A percentile compares a stretch with the other conserved stretches of the same genome.
Evolutionary conservation across 2,888 invertebrate species (phyloP).

Genomic region (Spialia ferax): DNA sequence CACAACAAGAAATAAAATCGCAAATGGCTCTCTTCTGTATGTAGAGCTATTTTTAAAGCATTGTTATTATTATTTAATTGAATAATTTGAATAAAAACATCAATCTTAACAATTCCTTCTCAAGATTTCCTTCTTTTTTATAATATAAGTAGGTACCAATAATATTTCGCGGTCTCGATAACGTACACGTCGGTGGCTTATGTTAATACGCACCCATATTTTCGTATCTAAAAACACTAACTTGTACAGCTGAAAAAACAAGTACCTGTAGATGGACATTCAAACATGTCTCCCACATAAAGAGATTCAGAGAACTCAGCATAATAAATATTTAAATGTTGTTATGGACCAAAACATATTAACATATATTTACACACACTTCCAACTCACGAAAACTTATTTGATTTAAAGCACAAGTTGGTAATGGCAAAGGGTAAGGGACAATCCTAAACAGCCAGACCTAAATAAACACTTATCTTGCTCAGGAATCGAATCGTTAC

Average conservation of each 20-base stretch:
- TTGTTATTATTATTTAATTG: too few relatives aligned
- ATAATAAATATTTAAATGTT: conserved; percentile 9
- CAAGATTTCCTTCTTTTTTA: too few relatives aligned
- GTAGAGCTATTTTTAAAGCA: too few relatives aligned
- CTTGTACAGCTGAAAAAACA: background rate
- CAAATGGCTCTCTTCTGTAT: too few relatives aligned
- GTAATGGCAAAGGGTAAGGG: conserved; percentile 34
- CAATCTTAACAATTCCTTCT: too few relatives aligned
- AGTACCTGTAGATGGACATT: background rate
- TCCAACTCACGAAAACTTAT: conserved; percentile 30
- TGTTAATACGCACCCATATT: too few relatives aligned
- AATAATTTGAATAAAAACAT: too few relatives aligned
- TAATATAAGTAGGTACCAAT: too few relatives aligned
- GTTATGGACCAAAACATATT: conserved; percentile 23
- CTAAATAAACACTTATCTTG: conserved; percentile 40
- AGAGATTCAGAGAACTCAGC: background rate
- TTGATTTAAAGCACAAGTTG: conserved; percentile 40
- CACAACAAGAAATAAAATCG: too few relatives aligned
- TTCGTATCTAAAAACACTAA: too few relatives aligned
- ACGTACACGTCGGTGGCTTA: too few relatives aligned
- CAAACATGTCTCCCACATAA: background rate
- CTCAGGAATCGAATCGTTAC: conserved; percentile 31
- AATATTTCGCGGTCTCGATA: too few relatives aligned
- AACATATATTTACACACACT: conserved; percentile 28
- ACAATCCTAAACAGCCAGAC: conserved; percentile 40